Conservation (phyloP, 37 sponge, comb jelly and placozoan genomes). For the Ianthella basta region DNA sequence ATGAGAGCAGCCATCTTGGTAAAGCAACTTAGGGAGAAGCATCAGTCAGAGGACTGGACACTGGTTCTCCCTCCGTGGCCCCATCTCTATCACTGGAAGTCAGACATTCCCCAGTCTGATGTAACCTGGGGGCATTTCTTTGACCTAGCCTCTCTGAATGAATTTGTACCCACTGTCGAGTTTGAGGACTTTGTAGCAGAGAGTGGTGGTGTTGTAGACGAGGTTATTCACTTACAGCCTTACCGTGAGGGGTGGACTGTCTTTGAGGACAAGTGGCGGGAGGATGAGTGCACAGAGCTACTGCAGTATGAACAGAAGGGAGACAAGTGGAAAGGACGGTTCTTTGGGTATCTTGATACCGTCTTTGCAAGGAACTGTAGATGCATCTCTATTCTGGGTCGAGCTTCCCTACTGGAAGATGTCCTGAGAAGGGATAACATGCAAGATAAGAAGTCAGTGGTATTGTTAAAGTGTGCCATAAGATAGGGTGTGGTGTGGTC, state of each 20-base stretch:
- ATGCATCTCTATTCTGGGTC: constrained; percentile 70
- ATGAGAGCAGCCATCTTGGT: constrained; percentile 80
- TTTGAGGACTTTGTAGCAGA: constrained; percentile 60
- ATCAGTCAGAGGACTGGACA: constrained; percentile 61
- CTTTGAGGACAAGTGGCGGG: constrained; percentile 60
- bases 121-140: constrained; percentile 84
- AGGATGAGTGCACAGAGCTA: constrained; percentile 38
- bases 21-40: constrained; percentile 33
- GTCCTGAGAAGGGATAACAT: constrained; percentile 23
- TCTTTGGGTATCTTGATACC: constrained; percentile 14
- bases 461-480: no score
- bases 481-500: no score
- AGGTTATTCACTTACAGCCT: constrained; percentile 49
- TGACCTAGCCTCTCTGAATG: constrained; percentile 68
- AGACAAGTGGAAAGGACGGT: background rate
- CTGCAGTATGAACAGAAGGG: constrained; percentile 27
- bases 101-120: constrained; percentile 34
- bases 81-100: constrained; percentile 87
- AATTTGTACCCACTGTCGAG: constrained; percentile 75
- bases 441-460: background rate
- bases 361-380: constrained; percentile 22
- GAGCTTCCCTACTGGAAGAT: constrained; percentile 37
- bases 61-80: constrained; percentile 94
- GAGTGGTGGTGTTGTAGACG: background rate
- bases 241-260: constrained; percentile 48